Conservation (phyloP, 2,888 invertebrate species). For the Andrena dorsata region DNA sequence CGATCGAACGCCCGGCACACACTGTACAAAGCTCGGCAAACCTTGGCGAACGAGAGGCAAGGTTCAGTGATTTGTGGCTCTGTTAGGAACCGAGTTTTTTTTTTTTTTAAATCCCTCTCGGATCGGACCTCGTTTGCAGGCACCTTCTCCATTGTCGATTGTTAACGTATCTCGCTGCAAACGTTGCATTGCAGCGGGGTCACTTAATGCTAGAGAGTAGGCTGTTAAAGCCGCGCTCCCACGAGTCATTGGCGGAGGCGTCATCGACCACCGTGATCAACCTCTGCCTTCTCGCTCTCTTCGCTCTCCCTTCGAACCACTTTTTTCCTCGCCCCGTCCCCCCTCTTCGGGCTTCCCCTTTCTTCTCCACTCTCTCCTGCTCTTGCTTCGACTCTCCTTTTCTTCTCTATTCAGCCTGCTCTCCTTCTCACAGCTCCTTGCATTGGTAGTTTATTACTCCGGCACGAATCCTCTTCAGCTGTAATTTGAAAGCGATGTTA, state of each 20-base stretch:
- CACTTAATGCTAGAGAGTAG: neutral
- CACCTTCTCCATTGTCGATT: neutral
- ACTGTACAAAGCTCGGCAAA: neutral
- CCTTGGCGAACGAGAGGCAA: slow-evolving; percentile 4
- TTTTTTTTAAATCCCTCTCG: neutral
- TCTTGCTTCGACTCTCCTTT: neutral
- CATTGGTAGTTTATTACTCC: neutral
- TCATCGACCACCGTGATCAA: slow-evolving; percentile 57
- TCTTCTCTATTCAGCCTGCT: neutral
- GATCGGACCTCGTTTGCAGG: neutral
- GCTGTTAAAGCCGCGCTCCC: slow-evolving; percentile 36
- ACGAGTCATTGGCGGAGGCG: slow-evolving; percentile 31
- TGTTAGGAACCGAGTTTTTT: neutral
- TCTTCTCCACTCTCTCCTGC: neutral
- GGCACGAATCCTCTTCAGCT: neutral
- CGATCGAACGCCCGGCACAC: slow-evolving; percentile 2
- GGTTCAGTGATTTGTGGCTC: slow-evolving; percentile 21
- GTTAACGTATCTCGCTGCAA: neutral
- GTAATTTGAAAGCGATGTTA: neutral
- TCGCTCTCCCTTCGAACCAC: slow-evolving; percentile 5
- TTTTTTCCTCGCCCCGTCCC: neutral
- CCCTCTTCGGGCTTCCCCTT: neutral
- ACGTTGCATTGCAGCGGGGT: neutral
- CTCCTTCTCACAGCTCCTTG: neutral
- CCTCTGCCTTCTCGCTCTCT: slow-evolving; percentile 40